Evolutionary conservation across 2,113 vertebrate genomes (phyloP).

Genomic region (Blennius ocellaris): DNA sequence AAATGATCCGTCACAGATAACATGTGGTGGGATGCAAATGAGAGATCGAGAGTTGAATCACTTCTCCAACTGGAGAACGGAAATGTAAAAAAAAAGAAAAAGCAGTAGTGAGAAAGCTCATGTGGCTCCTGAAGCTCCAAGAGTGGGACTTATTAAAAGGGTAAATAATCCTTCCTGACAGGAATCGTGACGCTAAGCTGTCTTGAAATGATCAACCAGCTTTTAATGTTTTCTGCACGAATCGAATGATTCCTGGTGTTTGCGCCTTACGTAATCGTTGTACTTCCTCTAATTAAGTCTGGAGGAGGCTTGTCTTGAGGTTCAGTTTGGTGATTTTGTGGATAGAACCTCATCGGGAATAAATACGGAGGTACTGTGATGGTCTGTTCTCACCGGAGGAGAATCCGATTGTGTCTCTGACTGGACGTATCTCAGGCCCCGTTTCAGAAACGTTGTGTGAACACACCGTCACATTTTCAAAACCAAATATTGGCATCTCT

Average conservation of each 20-base stretch:
- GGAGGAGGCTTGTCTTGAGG: not conserved
- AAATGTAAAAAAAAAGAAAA: no score
- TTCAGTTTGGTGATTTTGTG: not conserved
- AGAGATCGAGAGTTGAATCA: slow-evolving; percentile 4
- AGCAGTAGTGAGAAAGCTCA: not conserved
- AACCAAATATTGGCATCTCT: no score
- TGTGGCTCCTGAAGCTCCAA: not conserved
- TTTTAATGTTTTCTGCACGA: not conserved
- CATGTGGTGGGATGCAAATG: not conserved
- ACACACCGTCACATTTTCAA: no score
- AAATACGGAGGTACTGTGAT: no score
- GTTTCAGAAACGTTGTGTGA: no score
- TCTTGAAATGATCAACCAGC: not conserved
- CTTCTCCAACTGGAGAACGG: slow-evolving; percentile 3
- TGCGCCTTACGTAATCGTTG: not conserved
- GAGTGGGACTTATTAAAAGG: slow-evolving; percentile 18
- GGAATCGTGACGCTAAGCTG: not conserved
- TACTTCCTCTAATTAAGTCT: not conserved
- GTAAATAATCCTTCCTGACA: not conserved
- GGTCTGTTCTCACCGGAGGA: no score
- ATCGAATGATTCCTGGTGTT: not conserved
- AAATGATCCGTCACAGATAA: not conserved
- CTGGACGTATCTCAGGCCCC: no score
- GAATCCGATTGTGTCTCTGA: no score
- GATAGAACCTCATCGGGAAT: not conserved